These are phyloP conservation scores for Achlya flavicornis DNA, from an alignment of 2,888 invertebrate species.

Conservation along the genomic window DNA sequence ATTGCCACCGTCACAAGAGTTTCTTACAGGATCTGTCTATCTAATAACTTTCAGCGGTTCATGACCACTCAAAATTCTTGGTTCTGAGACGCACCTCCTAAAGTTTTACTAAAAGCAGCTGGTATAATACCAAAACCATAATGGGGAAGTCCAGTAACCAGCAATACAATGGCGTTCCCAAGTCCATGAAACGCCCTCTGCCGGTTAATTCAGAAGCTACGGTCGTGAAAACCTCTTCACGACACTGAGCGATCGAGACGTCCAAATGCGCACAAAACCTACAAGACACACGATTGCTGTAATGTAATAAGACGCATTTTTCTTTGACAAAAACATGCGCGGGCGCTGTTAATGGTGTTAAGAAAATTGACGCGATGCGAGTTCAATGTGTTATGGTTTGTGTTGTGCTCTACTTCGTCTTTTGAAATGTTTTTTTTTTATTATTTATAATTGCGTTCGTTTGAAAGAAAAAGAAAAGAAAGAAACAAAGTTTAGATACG, in stretches of 20 bases:
- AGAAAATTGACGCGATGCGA: constrained; percentile 65
- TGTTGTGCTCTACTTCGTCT: constrained; percentile 46
- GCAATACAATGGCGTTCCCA: background rate
- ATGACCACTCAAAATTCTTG: too few species aligned
- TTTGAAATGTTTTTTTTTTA: background rate
- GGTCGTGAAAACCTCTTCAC: constrained; percentile 1
- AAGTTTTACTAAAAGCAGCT: too few species aligned
- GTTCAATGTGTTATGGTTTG: constrained; percentile 30
- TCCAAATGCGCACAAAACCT: constrained; percentile 42
- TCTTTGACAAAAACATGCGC: constrained; percentile 67
- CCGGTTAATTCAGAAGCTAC: background rate
- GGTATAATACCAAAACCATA: background rate
- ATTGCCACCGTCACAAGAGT: too few species aligned
- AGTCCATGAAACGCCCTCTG: background rate
- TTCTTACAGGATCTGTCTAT: too few species aligned
- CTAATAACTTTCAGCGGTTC: too few species aligned
- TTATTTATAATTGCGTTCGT: background rate
- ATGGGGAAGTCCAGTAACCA: background rate
- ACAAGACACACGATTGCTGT: constrained; percentile 49
- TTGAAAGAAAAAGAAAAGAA: too few species aligned
- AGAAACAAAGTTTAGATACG: too few species aligned
- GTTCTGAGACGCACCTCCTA: too few species aligned
- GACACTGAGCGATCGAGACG: constrained; percentile 20
- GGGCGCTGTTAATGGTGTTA: constrained; percentile 63
- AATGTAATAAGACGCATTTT: constrained; percentile 80